These are phyloP conservation scores for Sus scrofa DNA, from an alignment of 2,113 vertebrate species.

Conservation along the genomic window T2T-Sscrofa CM000826.6:25867501-25868000, in stretches of 20 bases:
- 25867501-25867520: neutral
- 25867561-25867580: neutral
- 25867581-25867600: neutral
- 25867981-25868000: neutral
- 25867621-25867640: neutral
- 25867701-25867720: neutral
- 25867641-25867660: neutral
- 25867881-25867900: neutral
- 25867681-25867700: neutral
- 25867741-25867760: neutral
- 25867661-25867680: neutral
- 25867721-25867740: neutral
- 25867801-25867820: neutral
- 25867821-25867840: neutral
- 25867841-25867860: neutral
- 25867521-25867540: neutral
- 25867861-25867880: neutral
- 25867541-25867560: neutral
- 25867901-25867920: neutral
- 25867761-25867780: neutral
- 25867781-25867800: neutral
- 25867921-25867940: neutral
- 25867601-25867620: neutral
- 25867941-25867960: neutral
- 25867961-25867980: neutral